A percentile compares a stretch with the other conserved stretches of the same genome.
These are phyloP conservation scores for Merluccius polli DNA, from an alignment of 2,797 vertebrate genomes.

Conservation along the genomic window DNA sequence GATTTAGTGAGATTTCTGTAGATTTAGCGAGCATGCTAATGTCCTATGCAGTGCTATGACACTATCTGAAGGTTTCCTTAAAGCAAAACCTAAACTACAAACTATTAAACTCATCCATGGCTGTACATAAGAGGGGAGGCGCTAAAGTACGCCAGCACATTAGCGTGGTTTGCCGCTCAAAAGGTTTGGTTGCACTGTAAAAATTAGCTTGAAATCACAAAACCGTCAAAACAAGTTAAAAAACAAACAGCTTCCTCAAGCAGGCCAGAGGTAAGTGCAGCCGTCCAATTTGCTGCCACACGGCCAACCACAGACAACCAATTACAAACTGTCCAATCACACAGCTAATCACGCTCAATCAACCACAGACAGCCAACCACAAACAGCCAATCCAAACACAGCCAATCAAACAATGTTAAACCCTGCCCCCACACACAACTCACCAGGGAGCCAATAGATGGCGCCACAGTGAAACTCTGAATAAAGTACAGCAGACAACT, in stretches of 20 bases:
- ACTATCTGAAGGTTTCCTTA: constrained; percentile 35
- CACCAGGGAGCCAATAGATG: constrained; percentile 52
- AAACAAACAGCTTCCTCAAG: constrained; percentile 57
- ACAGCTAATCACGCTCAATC: constrained; percentile 9
- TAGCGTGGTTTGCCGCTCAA: constrained; percentile 48
- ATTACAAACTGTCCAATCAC: constrained; percentile 49
- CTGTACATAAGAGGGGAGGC: constrained; percentile 17
- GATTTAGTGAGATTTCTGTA: constrained; percentile 47
- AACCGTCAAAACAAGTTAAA: constrained; percentile 47
- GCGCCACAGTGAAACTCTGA: constrained; percentile 56
- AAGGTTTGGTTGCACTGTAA: constrained; percentile 66
- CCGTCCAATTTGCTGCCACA: constrained; percentile 29
- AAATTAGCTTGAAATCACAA: constrained; percentile 48
- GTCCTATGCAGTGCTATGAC: constrained; percentile 39
- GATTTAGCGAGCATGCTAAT: constrained; percentile 63
- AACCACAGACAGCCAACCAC: constrained; percentile 2
- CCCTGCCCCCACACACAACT: constrained; percentile 54
- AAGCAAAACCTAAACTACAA: constrained; percentile 20
- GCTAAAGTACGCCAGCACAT: constrained; percentile 46
- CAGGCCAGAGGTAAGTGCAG: constrained; percentile 70
- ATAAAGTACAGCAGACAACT: constrained; percentile 63
- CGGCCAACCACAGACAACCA: background rate
- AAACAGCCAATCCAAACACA: constrained; percentile 35
- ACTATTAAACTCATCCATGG: constrained; percentile 40
- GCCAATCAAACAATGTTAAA: constrained; percentile 46